phyloP scores from a whole-genome alignment of 2,113 vertebrate genomes.

The Synodontis membranacea region DNA sequence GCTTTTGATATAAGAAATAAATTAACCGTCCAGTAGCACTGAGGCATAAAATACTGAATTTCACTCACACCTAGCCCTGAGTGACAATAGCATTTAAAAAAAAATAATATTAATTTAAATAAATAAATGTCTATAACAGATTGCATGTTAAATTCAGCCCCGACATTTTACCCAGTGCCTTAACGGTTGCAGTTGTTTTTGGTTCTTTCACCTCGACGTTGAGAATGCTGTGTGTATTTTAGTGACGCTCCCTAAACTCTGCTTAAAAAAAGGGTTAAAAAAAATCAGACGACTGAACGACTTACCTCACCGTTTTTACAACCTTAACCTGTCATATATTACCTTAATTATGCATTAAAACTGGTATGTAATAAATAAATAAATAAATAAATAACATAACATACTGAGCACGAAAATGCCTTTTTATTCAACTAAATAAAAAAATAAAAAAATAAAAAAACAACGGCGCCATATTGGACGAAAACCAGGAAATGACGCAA shows the following conservation, averaged over 20 bases:
- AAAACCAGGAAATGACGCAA: slow-evolving; percentile 73
- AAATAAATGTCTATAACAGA: neutral
- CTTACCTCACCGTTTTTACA: slow-evolving; percentile 19
- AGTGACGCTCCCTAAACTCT: slow-evolving; percentile 75
- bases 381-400: neutral
- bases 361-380: neutral
- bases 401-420: slow-evolving; percentile 34
- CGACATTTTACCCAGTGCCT: neutral
- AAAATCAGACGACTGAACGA: slow-evolving; percentile 27
- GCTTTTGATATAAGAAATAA: neutral
- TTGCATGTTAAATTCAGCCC: neutral
- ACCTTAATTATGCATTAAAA: neutral
- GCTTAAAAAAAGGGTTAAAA: too few relatives aligned
- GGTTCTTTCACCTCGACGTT: slow-evolving; percentile 66
- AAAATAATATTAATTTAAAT: too few relatives aligned
- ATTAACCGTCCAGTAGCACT: too few relatives aligned
- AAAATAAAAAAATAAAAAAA: too few relatives aligned
- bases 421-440: slow-evolving; percentile 60
- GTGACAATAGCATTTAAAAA: neutral
- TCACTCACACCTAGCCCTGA: neutral
- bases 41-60: neutral
- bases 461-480: slow-evolving; percentile 58
- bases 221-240: slow-evolving; percentile 62
- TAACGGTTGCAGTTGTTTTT: neutral
- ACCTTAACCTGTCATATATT: neutral